A percentile compares a stretch with the other conserved stretches of the same genome.
Evolutionary conservation across 2,888 invertebrate species (phyloP).

Genomic region (Megamerina dolium): DNA sequence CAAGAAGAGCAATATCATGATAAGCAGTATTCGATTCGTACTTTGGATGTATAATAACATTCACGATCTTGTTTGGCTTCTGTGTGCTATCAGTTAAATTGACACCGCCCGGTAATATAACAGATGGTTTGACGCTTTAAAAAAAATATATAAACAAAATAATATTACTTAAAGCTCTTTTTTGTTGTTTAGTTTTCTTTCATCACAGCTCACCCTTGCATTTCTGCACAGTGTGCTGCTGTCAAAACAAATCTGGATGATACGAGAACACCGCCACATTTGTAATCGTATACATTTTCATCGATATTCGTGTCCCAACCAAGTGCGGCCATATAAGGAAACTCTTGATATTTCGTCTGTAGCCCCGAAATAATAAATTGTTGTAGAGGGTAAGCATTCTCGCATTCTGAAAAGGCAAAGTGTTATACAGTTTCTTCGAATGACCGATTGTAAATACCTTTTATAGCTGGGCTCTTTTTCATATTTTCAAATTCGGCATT

Average conservation of each 20-base stretch:
- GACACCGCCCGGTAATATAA: constrained; percentile 32
- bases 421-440: too few species aligned
- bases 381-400: background rate
- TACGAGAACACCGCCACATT: constrained; percentile 22
- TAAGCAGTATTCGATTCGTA: constrained; percentile 49
- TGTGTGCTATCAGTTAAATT: constrained; percentile 28
- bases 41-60: constrained; percentile 42
- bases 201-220: constrained; percentile 21
- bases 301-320: constrained; percentile 14
- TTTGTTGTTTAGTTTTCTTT: background rate
- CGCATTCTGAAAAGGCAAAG: constrained; percentile 8
- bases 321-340: constrained; percentile 23
- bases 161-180: background rate
- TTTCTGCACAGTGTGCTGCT: constrained; percentile 18
- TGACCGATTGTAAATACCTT: background rate
- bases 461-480: background rate
- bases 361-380: constrained; percentile 8
- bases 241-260: constrained; percentile 14
- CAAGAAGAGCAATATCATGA: constrained; percentile 53
- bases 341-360: constrained; percentile 18
- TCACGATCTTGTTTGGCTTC: constrained; percentile 36
- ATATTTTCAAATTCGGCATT: background rate
- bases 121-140: constrained; percentile 14
- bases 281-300: constrained; percentile 8
- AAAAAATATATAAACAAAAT: background rate